Evolutionary conservation across 2,888 invertebrate genomes (phyloP), one percentile per base, ranked within the genome.

Genomic region (Thymelicus sylvestris): DNA sequence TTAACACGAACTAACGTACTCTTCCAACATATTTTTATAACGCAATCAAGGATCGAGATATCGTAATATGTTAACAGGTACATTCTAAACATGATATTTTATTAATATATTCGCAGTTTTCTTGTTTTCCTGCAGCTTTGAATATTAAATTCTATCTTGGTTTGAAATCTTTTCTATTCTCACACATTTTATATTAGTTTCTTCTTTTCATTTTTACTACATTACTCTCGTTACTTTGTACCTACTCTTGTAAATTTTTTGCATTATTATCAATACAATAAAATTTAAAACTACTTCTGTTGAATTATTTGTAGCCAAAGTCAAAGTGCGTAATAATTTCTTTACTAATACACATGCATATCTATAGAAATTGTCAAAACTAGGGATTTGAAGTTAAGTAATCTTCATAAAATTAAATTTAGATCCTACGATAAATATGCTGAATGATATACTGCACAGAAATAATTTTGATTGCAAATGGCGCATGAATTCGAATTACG

Each of bases 1-100:
- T 78, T 79, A 79, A 75, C 78, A 79, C 77, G 78, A 75, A 75
- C 66, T 70, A 70, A 66, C 60, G 69, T 60, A 70, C 60, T 52
- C 65, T 70, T 72, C 70, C 74, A 74, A 66, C 72, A 73, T 73
- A 66, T 70, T 70, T 67, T 61, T 64, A 69, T 72, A 64, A 55
- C 71, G 60, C 50, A 67, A 64, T 65, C 64, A 64, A 66, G 63
- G 24, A 61, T 41, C 15, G 52, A 67, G 67, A 65, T 52, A 52
- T 15, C 31, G 48, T 52, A 38, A 39, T 52, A 52, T 52, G 64
- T 50, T 39, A 0, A 13, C 31, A 50, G 24, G 63, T 64, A 59
- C 38, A 39, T n/a, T 57, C 57, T 57, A 13, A 57, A 57, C 24
- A 52, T n/a, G 65, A n/a, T 65, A 39, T 65, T 65, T 52, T 65